phyloP scores from a whole-genome alignment of 1,140 invertebrate genomes.

The Panagrolaimus sp. region DNA sequence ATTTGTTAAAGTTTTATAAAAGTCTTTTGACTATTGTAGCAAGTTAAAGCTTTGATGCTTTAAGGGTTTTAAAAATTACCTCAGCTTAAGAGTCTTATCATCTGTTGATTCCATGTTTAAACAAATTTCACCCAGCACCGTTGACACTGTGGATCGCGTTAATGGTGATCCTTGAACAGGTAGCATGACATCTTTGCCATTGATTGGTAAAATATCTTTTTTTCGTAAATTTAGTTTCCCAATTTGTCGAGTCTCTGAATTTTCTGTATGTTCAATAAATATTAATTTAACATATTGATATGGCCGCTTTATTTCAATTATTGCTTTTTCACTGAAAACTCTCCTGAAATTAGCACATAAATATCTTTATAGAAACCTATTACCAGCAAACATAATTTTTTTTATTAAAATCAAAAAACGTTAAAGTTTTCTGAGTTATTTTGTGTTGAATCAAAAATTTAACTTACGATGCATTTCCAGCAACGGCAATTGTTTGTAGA shows the following conservation, averaged over 20 bases:
- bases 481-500: neutral
- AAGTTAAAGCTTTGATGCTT: too few relatives aligned
- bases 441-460: too few relatives aligned
- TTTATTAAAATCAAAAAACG: too few relatives aligned
- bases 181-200: neutral
- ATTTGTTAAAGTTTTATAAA: too few relatives aligned
- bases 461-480: neutral
- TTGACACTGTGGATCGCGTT: neutral
- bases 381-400: too few relatives aligned
- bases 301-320: neutral
- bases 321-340: neutral
- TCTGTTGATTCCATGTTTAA: neutral
- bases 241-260: slow-evolving; percentile 2
- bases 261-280: neutral
- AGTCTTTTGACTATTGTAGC: too few relatives aligned
- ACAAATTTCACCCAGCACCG: slow-evolving; percentile 9
- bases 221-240: neutral
- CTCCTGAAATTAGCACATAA: too few relatives aligned
- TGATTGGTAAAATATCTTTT: slow-evolving; percentile 10
- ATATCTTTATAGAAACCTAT: too few relatives aligned
- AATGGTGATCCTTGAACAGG: neutral
- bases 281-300: neutral
- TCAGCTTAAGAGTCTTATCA: neutral
- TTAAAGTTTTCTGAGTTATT: too few relatives aligned
- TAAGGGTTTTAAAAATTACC: slow-evolving; percentile 6